These are phyloP conservation scores for Melanocharis versteri DNA, from an alignment of 2,113 vertebrate species.

Conservation along the genomic window DNA sequence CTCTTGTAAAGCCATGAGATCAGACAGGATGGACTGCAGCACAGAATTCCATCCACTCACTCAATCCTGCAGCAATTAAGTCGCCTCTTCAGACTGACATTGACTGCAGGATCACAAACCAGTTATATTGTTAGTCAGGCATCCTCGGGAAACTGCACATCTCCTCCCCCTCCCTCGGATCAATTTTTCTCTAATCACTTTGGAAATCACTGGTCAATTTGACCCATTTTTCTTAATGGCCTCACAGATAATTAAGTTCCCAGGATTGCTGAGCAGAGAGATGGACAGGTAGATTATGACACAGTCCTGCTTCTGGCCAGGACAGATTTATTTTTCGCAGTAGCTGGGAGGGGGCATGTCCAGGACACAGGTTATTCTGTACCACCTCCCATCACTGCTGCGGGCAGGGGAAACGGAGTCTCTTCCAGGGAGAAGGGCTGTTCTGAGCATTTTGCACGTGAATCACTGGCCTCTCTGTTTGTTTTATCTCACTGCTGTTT, in stretches of 20 bases:
- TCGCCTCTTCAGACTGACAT: neutral
- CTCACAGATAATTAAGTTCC: neutral
- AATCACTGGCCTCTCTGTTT: neutral
- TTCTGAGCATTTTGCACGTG: neutral
- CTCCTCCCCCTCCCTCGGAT: neutral
- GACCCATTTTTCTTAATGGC: neutral
- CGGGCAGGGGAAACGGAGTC: neutral
- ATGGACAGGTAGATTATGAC: neutral
- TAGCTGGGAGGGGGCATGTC: neutral
- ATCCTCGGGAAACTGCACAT: neutral
- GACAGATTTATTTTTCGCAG: neutral
- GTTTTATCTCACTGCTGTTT: neutral
- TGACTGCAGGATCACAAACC: neutral
- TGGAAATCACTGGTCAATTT: neutral
- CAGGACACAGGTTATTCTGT: neutral
- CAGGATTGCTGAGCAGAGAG: neutral
- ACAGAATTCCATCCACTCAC: neutral
- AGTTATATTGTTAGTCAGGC: neutral
- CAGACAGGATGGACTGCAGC: neutral
- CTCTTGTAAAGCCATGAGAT: fast-evolving
- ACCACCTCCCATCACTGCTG: neutral
- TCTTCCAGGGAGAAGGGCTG: neutral
- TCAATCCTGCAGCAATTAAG: neutral
- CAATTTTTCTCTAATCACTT: neutral
- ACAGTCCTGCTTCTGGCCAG: neutral